Base-by-base conservation (phyloP, 2,113 vertebrate species). In the Candoia aspera region DNA sequence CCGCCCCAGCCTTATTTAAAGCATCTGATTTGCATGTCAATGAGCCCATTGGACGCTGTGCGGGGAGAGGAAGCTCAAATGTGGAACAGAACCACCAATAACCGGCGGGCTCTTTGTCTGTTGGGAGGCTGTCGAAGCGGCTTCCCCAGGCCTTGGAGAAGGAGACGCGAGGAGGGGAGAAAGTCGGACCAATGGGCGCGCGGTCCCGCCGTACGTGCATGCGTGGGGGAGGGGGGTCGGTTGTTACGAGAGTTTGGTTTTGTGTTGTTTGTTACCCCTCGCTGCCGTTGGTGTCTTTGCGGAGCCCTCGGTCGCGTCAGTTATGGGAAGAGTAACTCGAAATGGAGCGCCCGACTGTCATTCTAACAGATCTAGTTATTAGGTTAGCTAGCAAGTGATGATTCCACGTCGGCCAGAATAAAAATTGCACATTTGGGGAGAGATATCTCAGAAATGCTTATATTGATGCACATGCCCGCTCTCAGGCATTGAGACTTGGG, bases 21-120 rank as follows among this genome's bases (percentile, higher is more conserved):
- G 26, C 64, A 91, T 94, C 89, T 87, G 24, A 98, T 98, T 98
- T 98, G 95, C 98, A 98, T 98, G 96, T 98, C 98, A 98, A 98
- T 97, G 62, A 95, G 94, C 94, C 95, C 93, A 96, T 95, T 97
- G 97, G 97, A 87, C 23, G 73, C 54, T 86, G 4, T n/a, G 86
- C 23, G 94, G 92, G 58, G 90, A 91, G 94, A 94, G 83, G 91
- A 84, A 96, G 94, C 96, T 94, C 91, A 92, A 95, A 97, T 94
- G 96, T 97, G 87, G 95, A 96, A 91, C 90, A 94, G 92, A 84
- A 79, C 83, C 96, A 92, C 98, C 98, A 99, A 99, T 99, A 91
- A 96, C 23, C 90, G 89, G 5, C 2, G 93, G n/a, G 83, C 13
- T 94, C 97, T 98, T 99, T 99, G 98, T 99, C 97, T 90, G 3